A percentile compares a stretch with the other conserved stretches of the same genome.
These are phyloP conservation scores for Idaea biselata DNA, from an alignment of 2,888 invertebrate species.

Conservation along the genomic window DNA sequence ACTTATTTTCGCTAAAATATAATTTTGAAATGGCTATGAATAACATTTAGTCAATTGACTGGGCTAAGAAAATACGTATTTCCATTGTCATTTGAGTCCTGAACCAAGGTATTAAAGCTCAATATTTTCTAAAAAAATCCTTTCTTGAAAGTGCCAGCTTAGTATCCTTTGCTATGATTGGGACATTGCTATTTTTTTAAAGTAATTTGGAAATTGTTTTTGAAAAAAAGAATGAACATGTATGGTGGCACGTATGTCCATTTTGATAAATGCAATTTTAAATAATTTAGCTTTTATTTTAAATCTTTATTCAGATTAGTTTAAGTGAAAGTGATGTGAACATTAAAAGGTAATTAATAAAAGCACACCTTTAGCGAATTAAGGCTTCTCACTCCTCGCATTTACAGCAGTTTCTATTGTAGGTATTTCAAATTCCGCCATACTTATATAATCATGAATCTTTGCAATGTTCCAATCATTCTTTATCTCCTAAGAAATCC, in stretches of 20 bases:
- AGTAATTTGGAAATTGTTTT: conserved; percentile 5
- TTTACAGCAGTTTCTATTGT: too few relatives aligned
- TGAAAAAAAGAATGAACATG: not conserved
- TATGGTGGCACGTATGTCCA: too few relatives aligned
- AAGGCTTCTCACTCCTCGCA: too few relatives aligned
- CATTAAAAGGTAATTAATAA: not conserved
- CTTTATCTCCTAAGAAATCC: conserved; percentile 20
- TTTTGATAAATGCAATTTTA: not conserved
- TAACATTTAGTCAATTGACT: conserved; percentile 3
- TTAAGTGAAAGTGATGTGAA: not conserved
- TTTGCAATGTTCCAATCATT: conserved; percentile 9
- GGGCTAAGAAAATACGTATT: conserved; percentile 10
- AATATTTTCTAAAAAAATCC: conserved; percentile 2
- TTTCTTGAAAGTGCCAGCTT: conserved; percentile 47
- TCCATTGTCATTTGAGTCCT: not conserved
- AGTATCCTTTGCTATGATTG: conserved; percentile 41
- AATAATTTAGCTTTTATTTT: conserved; percentile 3
- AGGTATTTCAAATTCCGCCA: not conserved
- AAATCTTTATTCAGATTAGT: not conserved
- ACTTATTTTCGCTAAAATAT: conserved; percentile 18
- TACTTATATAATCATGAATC: not conserved
- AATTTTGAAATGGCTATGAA: conserved; percentile 25
- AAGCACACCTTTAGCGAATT: not conserved
- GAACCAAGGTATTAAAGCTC: conserved; percentile 3
- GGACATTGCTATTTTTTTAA: conserved; percentile 48